These are phyloP conservation scores for Papilio helenus DNA, from an alignment of 1,140 invertebrate species.

Conservation along the genomic window DNA sequence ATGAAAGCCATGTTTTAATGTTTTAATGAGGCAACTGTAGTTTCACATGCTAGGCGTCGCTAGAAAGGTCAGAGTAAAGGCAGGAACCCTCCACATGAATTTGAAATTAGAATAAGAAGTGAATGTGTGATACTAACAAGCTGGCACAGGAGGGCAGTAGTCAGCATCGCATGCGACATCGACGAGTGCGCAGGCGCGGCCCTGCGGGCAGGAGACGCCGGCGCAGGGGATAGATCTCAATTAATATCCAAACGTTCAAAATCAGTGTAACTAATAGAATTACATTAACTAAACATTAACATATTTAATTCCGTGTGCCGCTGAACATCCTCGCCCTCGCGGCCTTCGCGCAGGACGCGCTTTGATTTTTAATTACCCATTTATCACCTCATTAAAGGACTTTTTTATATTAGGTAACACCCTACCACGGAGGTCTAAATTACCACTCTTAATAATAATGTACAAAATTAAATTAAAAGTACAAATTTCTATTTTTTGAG, in stretches of 20 bases:
- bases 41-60: neutral
- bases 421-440: neutral
- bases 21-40: neutral
- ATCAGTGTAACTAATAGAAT: conserved; percentile 8
- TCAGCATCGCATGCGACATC: conserved; percentile 91
- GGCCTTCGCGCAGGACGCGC: neutral
- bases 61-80: too few species aligned
- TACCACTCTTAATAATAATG: neutral
- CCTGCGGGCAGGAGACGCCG: conserved; percentile 84
- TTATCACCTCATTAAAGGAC: neutral
- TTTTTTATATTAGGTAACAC: neutral
- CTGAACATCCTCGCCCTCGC: neutral
- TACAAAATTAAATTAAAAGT: neutral
- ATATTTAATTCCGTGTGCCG: neutral
- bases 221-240: conserved; percentile 85
- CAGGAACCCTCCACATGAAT: neutral
- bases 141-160: conserved; percentile 92
- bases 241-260: conserved; percentile 5
- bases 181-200: conserved; percentile 89
- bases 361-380: neutral
- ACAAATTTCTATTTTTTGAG: too few species aligned
- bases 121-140: conserved; percentile 83
- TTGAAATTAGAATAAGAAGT: neutral
- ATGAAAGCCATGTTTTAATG: too few species aligned
- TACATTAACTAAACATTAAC: neutral